Conservation (phyloP, 2,888 invertebrate genomes). For the Ormyrus rosae region DNA sequence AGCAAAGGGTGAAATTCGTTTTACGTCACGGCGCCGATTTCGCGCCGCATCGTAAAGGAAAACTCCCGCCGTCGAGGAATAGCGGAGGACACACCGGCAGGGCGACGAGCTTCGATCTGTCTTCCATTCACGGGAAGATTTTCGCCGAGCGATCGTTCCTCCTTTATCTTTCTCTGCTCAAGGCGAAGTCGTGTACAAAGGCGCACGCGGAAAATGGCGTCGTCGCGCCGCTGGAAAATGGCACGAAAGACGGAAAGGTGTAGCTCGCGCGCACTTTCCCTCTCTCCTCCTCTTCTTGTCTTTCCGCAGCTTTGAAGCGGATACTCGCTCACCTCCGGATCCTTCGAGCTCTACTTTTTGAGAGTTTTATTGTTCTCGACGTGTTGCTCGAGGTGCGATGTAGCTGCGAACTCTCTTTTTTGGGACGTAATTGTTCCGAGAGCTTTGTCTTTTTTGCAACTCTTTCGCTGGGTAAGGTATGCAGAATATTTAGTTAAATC, state of each 20-base stretch:
- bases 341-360: not conserved
- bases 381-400: not conserved
- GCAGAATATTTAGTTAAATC: too few relatives aligned
- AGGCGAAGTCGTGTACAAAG: not conserved
- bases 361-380: not conserved
- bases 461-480: too few relatives aligned
- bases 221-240: slow-evolving; percentile 16
- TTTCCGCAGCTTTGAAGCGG: not conserved
- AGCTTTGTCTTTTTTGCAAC: too few relatives aligned
- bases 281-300: too few relatives aligned
- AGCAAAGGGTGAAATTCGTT: slow-evolving; percentile 43
- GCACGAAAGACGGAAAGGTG: not conserved
- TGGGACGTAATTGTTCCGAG: not conserved
- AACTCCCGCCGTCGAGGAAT: slow-evolving; percentile 24
- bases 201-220: not conserved
- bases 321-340: not conserved
- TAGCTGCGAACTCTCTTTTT: not conserved
- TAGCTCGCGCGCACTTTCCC: not conserved
- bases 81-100: not conserved
- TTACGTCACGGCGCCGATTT: slow-evolving; percentile 31
- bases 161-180: slow-evolving; percentile 46
- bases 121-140: slow-evolving; percentile 46
- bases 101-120: slow-evolving; percentile 42
- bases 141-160: slow-evolving; percentile 43
- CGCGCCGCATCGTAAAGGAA: slow-evolving; percentile 36